These are phyloP conservation scores for Rafetus swinhoei DNA, from an alignment of 2,113 vertebrate species.

Conservation along the genomic window DNA sequence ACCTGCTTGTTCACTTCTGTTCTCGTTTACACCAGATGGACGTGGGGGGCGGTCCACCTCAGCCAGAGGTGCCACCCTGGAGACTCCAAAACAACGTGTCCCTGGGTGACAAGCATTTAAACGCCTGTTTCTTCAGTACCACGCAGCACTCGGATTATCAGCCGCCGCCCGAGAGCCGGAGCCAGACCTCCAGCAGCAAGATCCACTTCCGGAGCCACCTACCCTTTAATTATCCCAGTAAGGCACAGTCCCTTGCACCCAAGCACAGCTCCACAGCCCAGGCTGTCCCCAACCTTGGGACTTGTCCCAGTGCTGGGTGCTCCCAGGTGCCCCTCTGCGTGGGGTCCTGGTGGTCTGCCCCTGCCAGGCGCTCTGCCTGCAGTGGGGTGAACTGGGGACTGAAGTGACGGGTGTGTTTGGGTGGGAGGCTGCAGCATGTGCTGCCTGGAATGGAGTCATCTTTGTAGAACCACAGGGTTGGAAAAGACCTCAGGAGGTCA, in stretches of 20 bases:
- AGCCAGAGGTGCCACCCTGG: not conserved
- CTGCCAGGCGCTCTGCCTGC: not conserved
- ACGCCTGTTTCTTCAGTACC: conserved; percentile 41
- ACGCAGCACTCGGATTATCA: conserved; percentile 20
- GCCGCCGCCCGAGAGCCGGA: not conserved
- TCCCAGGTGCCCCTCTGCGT: not conserved
- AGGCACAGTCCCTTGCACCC: not conserved
- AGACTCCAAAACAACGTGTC: conserved; percentile 33
- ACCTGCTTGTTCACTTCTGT: not conserved
- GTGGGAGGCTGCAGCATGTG: not conserved
- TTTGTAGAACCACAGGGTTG: no score
- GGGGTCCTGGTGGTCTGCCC: not conserved
- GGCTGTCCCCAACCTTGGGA: not conserved
- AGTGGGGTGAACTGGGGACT: not conserved
- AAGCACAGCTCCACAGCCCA: not conserved
- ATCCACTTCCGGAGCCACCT: not conserved
- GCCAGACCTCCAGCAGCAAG: not conserved
- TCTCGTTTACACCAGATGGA: conserved; percentile 4
- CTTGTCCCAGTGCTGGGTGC: not conserved
- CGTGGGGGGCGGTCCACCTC: not conserved
- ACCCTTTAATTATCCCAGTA: conserved; percentile 14
- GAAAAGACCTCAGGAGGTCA: no score
- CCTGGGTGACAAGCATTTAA: not conserved
- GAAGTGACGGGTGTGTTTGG: not conserved
- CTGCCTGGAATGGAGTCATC: not conserved